Evolutionary conservation across 2,888 invertebrate species (phyloP), one percentile per base, ranked within the genome.

Genomic region (Leptopilina drosophilae): DNA sequence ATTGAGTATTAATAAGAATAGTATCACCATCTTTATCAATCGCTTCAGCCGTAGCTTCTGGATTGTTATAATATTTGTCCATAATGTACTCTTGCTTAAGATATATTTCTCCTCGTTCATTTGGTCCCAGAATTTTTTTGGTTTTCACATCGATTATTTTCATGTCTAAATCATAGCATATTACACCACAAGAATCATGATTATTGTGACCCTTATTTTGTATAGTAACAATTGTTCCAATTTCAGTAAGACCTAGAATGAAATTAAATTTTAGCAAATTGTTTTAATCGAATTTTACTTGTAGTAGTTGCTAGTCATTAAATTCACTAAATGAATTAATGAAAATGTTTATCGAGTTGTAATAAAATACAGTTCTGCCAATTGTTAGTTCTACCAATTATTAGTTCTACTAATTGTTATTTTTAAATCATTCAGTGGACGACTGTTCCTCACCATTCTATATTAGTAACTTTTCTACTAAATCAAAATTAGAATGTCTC

Each of bases 181-280:
- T 65, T 77, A 78, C 78, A 40, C 87, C 87, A 56, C 85, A 85
- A 5, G 85, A 85, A 46, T 83, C 85, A 4, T 73, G 76, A 64
- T 83, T 82, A 49, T 64, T 79, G 11, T 69, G 15, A 2, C 49
- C 53, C 53, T 56, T 69, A 12, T n/a, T 53, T 81, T 89, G 90
- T 0, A 65, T 0, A 0, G 84, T 8, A 0, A 11, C 40, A 0
- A 80, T 0, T 15, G 86, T 85, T 5, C 86, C 84, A 4, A 85
- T 4, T 82, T 90, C 90, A 0, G 90, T 89, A 79, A 87, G 84
- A 15, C 90, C 90, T 90, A 20, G 9, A 9, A 40, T 7, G 15
- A 6, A 77, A n/a, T 33, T 14, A 42, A 20, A 5, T 26, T 5
- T 14, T 49, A 59, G 12, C 7, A n/a, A 5, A 33, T 26, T 20